Evolutionary conservation across 2,797 vertebrate genomes (phyloP), one percentile per base, ranked within the genome.

Genomic region (Pyrocephalus nanus): DNA sequence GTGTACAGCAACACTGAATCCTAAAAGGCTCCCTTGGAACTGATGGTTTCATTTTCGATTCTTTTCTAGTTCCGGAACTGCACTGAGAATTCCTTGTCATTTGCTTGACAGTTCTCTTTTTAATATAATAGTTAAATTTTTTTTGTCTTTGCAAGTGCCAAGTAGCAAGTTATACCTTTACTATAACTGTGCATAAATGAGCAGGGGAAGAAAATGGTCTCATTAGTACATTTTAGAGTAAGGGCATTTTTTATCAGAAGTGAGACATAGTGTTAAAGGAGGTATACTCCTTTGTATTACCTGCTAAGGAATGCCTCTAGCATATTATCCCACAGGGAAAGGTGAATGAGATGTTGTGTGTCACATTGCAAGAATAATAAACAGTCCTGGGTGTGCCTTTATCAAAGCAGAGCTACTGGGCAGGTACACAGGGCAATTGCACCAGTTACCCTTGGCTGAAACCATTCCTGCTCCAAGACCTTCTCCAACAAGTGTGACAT

Each of bases 21-120:
- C 70, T 86, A 40, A 88, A 93, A 92, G 64, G 55, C 38, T 92
- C 47, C 73, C 65, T 82, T 90, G 83, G 64, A 95, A 70, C 51
- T 15, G 26, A 55, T 55, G 11, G 12, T 90, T 92, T 92, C 61
- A 65, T 80, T 92, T 86, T 74, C 1, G 0, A 51, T 74, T 88
- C 32, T 80, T 34, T 80, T 81, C 88, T 80, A 90, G 48, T 73
- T 94, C 80, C 74, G 87, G 83, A 92, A 54, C 77, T 54, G 34
- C 61, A 61, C 42, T 38, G 71, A 77, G 30, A 74, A 74, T 55
- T 36, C 29, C 40, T 61, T 83, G 81, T 77, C 61, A 57, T 77
- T 71, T 57, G 5, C 69, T 42, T 62, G 78, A 78, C 69, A 53
- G 51, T 75, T 94, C 77, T 65, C 36, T 76, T 90, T 85, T 82